These are phyloP conservation scores for Encarsia formosa DNA, from an alignment of 2,888 invertebrate species.

Conservation along the genomic window DNA sequence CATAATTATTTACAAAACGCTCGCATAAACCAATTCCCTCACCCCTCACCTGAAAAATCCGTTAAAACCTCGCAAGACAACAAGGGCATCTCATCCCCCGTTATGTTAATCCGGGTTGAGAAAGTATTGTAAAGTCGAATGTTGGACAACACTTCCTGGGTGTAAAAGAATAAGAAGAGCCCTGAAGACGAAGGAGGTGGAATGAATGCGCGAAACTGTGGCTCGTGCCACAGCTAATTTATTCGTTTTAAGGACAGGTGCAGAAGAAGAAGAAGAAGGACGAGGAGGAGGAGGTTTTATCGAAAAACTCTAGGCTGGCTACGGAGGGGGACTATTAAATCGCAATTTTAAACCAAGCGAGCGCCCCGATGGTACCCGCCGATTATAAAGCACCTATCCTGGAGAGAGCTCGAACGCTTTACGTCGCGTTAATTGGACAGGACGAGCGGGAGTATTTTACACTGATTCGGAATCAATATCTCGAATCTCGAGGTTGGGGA, in stretches of 20 bases:
- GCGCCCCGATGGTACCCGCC: not conserved
- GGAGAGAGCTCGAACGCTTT: slow-evolving; percentile 23
- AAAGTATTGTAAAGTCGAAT: no score
- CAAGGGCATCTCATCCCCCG: no score
- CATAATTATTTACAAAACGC: no score
- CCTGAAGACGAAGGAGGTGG: not conserved
- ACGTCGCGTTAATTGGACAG: slow-evolving; percentile 35
- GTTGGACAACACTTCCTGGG: no score
- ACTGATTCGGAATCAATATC: slow-evolving; percentile 25
- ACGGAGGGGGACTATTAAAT: slow-evolving; percentile 43
- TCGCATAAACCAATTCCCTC: no score
- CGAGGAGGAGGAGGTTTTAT: no score
- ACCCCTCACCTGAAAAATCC: no score
- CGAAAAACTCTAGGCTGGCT: no score
- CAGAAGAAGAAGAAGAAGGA: slow-evolving; percentile 27
- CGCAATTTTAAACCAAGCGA: slow-evolving; percentile 44
- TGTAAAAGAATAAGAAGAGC: not conserved
- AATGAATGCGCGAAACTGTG: slow-evolving; percentile 20
- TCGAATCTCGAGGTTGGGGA: no score
- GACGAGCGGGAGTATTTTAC: slow-evolving; percentile 23
- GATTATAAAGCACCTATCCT: slow-evolving; percentile 8
- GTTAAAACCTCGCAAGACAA: no score
- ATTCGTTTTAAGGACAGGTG: slow-evolving; percentile 45
- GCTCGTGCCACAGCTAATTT: slow-evolving; percentile 35
- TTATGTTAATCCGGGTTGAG: no score